A percentile compares a stretch with the other conserved stretches of the same genome.
Evolutionary conservation across 2,888 invertebrate species (phyloP).

Genomic region (Cephus runcator): DNA sequence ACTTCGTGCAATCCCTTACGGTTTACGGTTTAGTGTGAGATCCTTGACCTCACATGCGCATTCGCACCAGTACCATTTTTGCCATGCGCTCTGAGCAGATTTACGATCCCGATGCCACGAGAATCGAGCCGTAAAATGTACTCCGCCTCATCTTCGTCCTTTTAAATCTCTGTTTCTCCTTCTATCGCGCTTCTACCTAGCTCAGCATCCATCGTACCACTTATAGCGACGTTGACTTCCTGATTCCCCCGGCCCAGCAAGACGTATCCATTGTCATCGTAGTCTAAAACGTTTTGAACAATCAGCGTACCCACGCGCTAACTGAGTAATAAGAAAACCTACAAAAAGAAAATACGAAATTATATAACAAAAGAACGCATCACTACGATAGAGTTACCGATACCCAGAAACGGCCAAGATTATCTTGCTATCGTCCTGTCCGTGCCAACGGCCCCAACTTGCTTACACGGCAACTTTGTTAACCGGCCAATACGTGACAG

Average conservation of each 20-base stretch:
- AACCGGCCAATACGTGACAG: neutral
- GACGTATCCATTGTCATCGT: neutral
- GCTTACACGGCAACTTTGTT: neutral
- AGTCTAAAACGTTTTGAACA: neutral
- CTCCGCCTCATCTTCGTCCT: neutral
- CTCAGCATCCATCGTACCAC: too few relatives aligned
- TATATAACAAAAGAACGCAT: neutral
- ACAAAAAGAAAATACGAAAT: neutral
- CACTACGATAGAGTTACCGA: neutral
- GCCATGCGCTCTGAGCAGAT: neutral
- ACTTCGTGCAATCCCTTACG: neutral
- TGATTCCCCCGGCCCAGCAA: neutral
- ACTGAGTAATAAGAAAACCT: neutral
- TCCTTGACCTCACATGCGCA: constrained; percentile 3
- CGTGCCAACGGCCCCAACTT: neutral
- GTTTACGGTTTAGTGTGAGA: neutral
- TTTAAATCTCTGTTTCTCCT: neutral
- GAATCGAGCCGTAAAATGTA: neutral
- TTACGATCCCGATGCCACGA: neutral
- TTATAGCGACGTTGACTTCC: too few relatives aligned
- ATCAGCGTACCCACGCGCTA: neutral
- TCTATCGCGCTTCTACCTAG: neutral
- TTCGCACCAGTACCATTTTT: neutral
- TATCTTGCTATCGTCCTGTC: neutral
- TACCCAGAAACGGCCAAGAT: neutral